Base-by-base conservation (phyloP, 2,797 vertebrate species). In the Oceanodroma leucorhoa region DNA sequence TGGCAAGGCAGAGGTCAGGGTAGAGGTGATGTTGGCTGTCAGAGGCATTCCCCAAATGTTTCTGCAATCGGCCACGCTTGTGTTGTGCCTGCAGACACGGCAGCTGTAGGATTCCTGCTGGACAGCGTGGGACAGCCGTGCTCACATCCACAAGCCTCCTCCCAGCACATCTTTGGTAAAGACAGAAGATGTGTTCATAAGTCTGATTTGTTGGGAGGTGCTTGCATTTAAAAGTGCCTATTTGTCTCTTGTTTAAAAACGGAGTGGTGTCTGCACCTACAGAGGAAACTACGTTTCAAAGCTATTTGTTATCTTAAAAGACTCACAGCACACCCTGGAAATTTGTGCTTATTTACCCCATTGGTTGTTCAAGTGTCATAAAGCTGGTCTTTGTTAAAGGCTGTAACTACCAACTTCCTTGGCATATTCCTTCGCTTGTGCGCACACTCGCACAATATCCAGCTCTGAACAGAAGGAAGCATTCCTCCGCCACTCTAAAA, bases 41-140 rank as follows among this genome's bases (percentile, higher is more conserved):
- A 55, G 57, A 91, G 65, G 86, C 92, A 95, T 96, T 96, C 95
- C 72, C 65, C 3, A 6, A 87, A 89, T 95, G 88, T 78, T 95
- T 96, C 88, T 85, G 83, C 67, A 2, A 93, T 92, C 2, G 0
- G 71, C 90, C 81, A 69, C 13, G 5, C 71, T 89, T 2, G 0
- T 54, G 50, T 65, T 21, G 1, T 70, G 90, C 91, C 77, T 89
- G 45, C 87, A 93, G 81, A 83, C 13, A 10, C 4, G 4, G 79
- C 96, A 96, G 95, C 94, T 96, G 92, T 46, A 51, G 65, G 81
- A 96, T 89, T 94, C 75, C 86, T 92, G 88, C 16, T 0, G 10
- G 89, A 89, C 71, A 60, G 48, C 5, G 38, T 21, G 16, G 60
- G 60, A 83, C 87, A 87, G 71, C 82, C 29, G 2, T 36, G 48